Conservation (phyloP, 2,797 vertebrate genomes). For the Heteromormyrus szaboi region DNA sequence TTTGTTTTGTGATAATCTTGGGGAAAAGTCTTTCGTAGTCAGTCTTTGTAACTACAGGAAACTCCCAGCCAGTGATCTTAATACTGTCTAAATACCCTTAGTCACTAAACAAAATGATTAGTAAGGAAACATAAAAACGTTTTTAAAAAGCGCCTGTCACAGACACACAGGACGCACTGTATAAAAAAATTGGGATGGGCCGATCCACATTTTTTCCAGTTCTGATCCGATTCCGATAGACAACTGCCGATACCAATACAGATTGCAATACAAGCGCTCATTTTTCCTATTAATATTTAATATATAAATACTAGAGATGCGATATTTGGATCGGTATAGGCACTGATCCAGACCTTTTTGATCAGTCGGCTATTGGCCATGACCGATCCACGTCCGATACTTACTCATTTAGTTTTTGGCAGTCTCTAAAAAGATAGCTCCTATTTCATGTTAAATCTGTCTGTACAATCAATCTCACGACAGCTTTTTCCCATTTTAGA, state of each 20-base stretch:
- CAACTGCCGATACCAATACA: not conserved
- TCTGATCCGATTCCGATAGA: not conserved
- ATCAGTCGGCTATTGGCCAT: not conserved
- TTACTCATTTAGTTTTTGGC: not conserved
- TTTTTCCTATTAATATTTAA: not conserved
- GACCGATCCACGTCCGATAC: not conserved
- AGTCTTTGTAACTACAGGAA: not conserved
- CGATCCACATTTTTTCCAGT: not conserved
- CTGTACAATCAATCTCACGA: not conserved
- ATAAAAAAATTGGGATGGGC: not conserved
- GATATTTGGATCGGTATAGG: not conserved
- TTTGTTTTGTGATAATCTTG: not conserved
- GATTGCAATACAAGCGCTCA: not conserved
- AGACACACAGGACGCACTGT: not conserved
- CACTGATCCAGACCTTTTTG: not conserved
- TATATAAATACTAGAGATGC: not conserved
- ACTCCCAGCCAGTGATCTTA: not conserved
- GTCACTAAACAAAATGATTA: not conserved
- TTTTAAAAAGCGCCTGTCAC: not conserved
- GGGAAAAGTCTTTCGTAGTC: not conserved
- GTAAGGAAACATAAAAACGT: not conserved
- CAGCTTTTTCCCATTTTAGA: not conserved
- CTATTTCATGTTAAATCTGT: not conserved
- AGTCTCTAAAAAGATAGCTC: not conserved
- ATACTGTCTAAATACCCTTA: not conserved